Evolutionary conservation across 2,797 vertebrate genomes (phyloP), one percentile per base, ranked within the genome.

Genomic region (Gallinago stenura): DNA sequence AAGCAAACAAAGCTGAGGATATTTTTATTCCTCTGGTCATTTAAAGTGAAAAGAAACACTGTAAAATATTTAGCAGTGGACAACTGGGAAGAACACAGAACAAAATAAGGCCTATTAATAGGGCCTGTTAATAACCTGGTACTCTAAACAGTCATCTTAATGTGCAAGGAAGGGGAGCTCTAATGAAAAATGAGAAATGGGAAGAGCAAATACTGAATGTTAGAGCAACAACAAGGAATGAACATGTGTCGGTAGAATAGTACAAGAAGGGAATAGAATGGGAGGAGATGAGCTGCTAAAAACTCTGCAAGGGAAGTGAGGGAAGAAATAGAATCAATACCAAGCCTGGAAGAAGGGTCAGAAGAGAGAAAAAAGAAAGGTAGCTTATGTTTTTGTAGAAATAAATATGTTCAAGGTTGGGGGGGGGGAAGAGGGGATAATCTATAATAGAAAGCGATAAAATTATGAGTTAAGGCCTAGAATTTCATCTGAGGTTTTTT

Each of bases 401-500:
- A 93, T 22, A 83, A 79, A 20, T 70, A 86, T 2, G 15, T 62
- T 86, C 31, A 73, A 64, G 25, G 33, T 61, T 41, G 56, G 25
- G 20, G 48, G 62, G 72, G 65, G 22, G 39, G 82, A 37, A 37
- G 43, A 20, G 45, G 37, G 39, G 87, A 70, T 66, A 84, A 76
- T 64, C 58, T 72, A 68, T 35, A 72, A 68, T 28, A 65, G 54
- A 95, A 91, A 88, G 61, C 66, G 46, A 91, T 75, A 87, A 94
- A 92, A 53, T 89, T 60, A 87, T 68, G 82, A 93, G 26, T 83
- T 96, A 95, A 15, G 26, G 75, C 21, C 48, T 96, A 69, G 75
- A 93, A 92, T 94, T 89, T 80, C 81, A 89, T 85, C 72, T 78
- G 46, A 78, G 54, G 48, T 64, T 94, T 64, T 85, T 60, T 68